Evolutionary conservation across 2,888 invertebrate species (phyloP), one percentile per base, ranked within the genome.

Genomic region (Poecilobothrus nobilitatus): DNA sequence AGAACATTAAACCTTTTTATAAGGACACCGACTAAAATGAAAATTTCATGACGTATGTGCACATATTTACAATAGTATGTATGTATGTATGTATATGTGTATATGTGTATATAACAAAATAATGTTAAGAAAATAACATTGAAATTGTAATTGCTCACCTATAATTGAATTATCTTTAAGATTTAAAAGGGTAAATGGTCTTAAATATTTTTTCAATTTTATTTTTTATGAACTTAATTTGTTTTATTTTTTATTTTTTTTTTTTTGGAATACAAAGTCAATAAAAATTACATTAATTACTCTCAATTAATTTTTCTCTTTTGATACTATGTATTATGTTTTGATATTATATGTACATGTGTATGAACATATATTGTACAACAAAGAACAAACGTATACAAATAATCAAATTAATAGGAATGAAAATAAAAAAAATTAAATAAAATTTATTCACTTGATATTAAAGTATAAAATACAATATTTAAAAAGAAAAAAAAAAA

Each of bases 131-230:
- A 53, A 66, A 66, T 41, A 44, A 41, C 20, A 20, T 53, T 44
- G 7, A 15, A 66, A 41, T 66, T 53, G 44, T 66, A 44, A 65
- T 65, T 65, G 65, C 65, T 33, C 20, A 33, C 20, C 33, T 15
- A 65, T 33, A 65, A 33, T 33, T 37, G 37, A 65, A 33, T 53
- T 53, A 53, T 53, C n/a, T 53, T 53, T 53, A 6, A 5, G n/a
- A 18, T 53, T 53, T 53, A 53, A 18, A 53, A 53, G 53, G 53
- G 53, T 53, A 53, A 53, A 53, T 2, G 18, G 15, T 8, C 18
- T 53, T 53, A n/a, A 44, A 44, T 8, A 37, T 37, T 37, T 8
- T 37, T 37, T 5, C 5, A 27, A 27, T 27, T 27, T 27, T 27
- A 27, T 4, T 5, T 18, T 53, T 53, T 18, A 2, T 53, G 2